Evolutionary conservation across 1,140 invertebrate genomes (phyloP), one percentile per base, ranked within the genome.

Genomic region (Dreissena polymorpha): DNA sequence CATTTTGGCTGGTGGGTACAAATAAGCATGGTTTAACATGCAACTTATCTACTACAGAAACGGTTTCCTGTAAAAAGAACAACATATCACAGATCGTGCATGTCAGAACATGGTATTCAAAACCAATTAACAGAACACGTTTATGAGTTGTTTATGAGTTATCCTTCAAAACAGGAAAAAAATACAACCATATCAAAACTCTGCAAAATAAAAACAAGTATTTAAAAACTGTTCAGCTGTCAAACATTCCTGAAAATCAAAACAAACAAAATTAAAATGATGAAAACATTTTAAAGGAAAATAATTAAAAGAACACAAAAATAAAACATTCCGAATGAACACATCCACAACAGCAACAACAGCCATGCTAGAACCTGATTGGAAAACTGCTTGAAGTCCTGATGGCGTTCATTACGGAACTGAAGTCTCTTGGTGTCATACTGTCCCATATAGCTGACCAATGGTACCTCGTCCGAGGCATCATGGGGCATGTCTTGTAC

Each of bases 401-500:
- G 75, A 21, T 70, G 49, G 60, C 73, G 53, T 29, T 83, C 72
- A 57, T 69, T 49, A 55, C 68, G 65, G 69, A 60, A 77, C 29
- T 76, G 67, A 21, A 70, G 16, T n/a, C 69, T 75, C 49, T 83
- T 67, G 55, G 68, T 64, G 39, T 83, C 81, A 64, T 83, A 83
- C 12, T 25, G 16, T 27, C 81, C 81, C 81, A 83, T 76, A 23
- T 83, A 64, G 51, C 51, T 63, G 27, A 83, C 74, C 21, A 83
- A 27, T 51, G 81, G 81, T 25, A 73, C 76, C 39, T 83, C 81
- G 16, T 72, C 73, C 0, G 51, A 76, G 7, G 81, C 81, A 25
- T 60, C 65, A 27, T 83, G 81, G 14, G 81, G 81, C 81, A 83
- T 83, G 39, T 83, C 81, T 18, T 82, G 71, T 0, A 82, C 79